These are phyloP conservation scores for Scaptomyza hsui DNA, from an alignment of 1,140 invertebrate genomes.

Conservation along the genomic window DNA sequence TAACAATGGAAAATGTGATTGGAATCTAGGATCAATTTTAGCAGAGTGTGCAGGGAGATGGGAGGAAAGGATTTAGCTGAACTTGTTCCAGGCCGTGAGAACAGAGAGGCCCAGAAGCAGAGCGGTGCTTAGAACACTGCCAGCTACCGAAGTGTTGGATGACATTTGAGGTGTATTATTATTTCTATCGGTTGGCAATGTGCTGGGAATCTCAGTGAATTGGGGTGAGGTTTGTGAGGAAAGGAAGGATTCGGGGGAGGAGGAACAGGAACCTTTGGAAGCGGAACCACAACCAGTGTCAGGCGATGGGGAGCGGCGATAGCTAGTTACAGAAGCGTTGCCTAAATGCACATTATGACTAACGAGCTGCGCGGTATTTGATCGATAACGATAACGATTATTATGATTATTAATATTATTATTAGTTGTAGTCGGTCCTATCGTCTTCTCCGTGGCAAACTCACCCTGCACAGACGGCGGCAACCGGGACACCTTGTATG, in stretches of 20 bases:
- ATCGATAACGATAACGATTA: constrained; percentile 67
- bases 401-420: constrained; percentile 5
- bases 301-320: constrained; percentile 38
- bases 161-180: constrained; percentile 9
- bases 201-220: background rate
- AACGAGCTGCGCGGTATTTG: constrained; percentile 66
- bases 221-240: constrained; percentile 11
- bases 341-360: constrained; percentile 71
- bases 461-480: constrained; percentile 79
- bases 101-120: constrained; percentile 71
- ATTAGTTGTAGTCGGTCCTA: constrained; percentile 4
- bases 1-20: no score
- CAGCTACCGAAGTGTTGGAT: constrained; percentile 38
- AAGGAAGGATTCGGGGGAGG: constrained; percentile 13
- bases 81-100: constrained; percentile 76
- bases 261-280: constrained; percentile 38
- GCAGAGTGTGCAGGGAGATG: background rate
- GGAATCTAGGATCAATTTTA: background rate
- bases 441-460: constrained; percentile 42
- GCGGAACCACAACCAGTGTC: constrained; percentile 64
- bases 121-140: constrained; percentile 68
- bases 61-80: constrained; percentile 32
- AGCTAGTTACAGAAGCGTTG: constrained; percentile 65
- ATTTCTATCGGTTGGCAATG: constrained; percentile 22
- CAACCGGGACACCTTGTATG: constrained; percentile 73